phyloP scores from a whole-genome alignment of 2,113 vertebrate species.

The Syngnathoides biaculeatus region DNA sequence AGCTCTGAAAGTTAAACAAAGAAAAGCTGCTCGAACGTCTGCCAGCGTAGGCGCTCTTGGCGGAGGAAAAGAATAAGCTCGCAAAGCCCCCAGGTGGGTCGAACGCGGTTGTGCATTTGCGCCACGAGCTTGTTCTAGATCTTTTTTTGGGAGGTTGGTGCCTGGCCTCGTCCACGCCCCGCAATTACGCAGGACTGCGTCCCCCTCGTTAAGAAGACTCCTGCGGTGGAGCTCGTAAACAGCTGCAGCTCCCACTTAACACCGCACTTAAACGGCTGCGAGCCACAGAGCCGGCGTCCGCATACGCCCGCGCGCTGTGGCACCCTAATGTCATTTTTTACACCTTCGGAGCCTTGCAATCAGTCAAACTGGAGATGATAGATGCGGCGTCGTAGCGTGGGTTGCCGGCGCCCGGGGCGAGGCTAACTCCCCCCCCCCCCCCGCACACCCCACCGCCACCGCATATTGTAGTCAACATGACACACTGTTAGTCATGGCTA shows the following conservation, averaged over 20 bases:
- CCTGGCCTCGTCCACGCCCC: not conserved
- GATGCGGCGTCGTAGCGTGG: not conserved
- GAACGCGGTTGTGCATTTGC: not conserved
- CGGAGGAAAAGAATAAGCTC: not conserved
- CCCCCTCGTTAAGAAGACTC: conserved; percentile 2
- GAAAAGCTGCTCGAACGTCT: not conserved
- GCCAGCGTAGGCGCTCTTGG: not conserved
- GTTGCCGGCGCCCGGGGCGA: not conserved
- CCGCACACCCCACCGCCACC: no score
- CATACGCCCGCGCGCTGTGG: not conserved
- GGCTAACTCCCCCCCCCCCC: not conserved
- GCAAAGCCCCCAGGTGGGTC: not conserved
- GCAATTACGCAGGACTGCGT: not conserved
- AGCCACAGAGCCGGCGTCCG: not conserved
- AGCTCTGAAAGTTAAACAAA: not conserved
- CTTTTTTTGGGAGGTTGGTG: not conserved
- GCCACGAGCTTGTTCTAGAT: not conserved
- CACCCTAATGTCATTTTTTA: not conserved
- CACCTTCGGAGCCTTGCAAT: not conserved
- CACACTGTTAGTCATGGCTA: not conserved
- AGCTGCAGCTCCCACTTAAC: not conserved
- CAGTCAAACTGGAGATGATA: not conserved
- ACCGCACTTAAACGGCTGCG: no score
- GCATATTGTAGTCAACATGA: not conserved
- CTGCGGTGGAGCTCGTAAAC: not conserved